Percentiles rank a stretch among this genome's conserved stretches.
These are phyloP conservation scores for Periophthalmodon schlosseri DNA, from an alignment of 2,113 vertebrate genomes.

Conservation along the genomic window DNA sequence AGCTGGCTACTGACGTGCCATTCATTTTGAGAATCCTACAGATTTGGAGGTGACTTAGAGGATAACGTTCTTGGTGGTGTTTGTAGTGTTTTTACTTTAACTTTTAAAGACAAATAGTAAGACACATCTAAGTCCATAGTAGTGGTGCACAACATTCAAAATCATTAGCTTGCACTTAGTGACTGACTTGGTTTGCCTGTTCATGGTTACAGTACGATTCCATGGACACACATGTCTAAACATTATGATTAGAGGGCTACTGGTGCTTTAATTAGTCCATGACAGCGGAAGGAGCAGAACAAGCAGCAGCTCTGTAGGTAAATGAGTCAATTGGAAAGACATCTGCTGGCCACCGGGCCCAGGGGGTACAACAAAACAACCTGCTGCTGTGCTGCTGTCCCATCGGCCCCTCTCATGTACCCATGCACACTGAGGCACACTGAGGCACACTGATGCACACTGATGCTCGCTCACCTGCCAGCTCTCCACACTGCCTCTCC, in stretches of 20 bases:
- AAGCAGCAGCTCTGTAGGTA: constrained; percentile 73
- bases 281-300: constrained; percentile 59
- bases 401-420: constrained; percentile 27
- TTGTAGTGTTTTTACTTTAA: not conserved
- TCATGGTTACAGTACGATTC: not conserved
- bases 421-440: constrained; percentile 27
- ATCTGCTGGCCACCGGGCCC: constrained; percentile 68
- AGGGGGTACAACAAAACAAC: constrained; percentile 68
- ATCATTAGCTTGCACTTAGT: not conserved
- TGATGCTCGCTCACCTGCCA: constrained; percentile 41
- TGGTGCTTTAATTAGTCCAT: constrained; percentile 71
- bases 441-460: constrained; percentile 12
- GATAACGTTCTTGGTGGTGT: constrained; percentile 15
- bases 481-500: constrained; percentile 67
- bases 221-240: constrained; percentile 15
- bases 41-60: constrained; percentile 43
- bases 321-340: constrained; percentile 77
- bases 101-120: not conserved
- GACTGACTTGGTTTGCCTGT: not conserved
- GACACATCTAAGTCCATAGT: not conserved
- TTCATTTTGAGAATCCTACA: constrained; percentile 57
- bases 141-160: not conserved
- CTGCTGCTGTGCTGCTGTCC: constrained; percentile 51
- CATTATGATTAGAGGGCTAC: constrained; percentile 26
- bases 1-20: constrained; percentile 60